Base-by-base conservation (phyloP, 2,888 invertebrate species). In the Masnerella sp. region DNA sequence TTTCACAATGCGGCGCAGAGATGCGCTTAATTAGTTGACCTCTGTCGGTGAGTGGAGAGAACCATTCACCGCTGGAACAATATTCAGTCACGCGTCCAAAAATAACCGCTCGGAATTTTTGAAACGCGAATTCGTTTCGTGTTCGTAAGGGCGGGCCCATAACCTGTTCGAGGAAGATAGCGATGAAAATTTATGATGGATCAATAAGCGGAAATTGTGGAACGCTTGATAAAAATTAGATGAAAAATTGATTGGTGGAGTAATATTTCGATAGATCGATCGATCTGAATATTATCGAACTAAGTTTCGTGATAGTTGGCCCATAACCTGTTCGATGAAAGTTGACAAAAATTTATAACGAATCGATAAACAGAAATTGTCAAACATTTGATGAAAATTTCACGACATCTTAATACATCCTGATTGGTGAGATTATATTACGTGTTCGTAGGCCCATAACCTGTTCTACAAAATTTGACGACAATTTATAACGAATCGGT, bases 1-100 rank as follows among this genome's bases (percentile, higher is more conserved):
- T 72, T 72, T 72, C 59, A 72, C 72, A 72, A 72, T 67, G 67
- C 67, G 52, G 54, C 65, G 61, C 61, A 52, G 32, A 72, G 72
- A 72, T 61, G 67, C 49, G 65, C 65, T 61, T 72, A 72, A 72
- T 72, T 65, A 71, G 52, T 59, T 71, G 71, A 71, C 71, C 71
- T 45, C 64, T 59, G 64, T 43, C 49, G 64, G 64, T 49, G 52
- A 59, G 22, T 58, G 45, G 32, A 38, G 43, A 56, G 61, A 45
- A 69, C 17, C 54, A 47, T 36, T 69, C 38, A 51, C 22, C 56
- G 49, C 43, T 32, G 20, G 18, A 45, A 69, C 52, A 52, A 43
- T 17, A 58, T 51, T 49, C 58, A 65, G 43, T 56, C 51, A 51
- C 56, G 64, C 58, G 18, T 58, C 56, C 59, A 25, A 71, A 71